Evolutionary conservation across 2,888 invertebrate genomes (phyloP).

Genomic region (Agrochola lychnidis): DNA sequence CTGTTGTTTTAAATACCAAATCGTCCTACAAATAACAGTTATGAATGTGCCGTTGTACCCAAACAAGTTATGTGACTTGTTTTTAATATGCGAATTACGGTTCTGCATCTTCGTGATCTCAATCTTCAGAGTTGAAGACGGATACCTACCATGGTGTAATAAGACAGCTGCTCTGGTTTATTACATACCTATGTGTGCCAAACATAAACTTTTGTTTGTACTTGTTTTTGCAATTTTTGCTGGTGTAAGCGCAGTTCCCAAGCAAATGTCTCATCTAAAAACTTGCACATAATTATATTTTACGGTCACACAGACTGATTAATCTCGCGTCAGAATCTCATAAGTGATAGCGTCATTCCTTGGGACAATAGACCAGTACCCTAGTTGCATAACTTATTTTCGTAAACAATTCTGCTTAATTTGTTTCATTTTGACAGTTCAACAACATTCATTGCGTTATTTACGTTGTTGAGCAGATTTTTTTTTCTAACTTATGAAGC

Average conservation of each 20-base stretch:
- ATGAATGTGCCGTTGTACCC: slow-evolving; percentile 32
- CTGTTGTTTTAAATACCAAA: slow-evolving; percentile 3
- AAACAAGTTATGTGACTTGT: slow-evolving; percentile 41
- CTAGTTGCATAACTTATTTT: too few species aligned
- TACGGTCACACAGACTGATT: background rate
- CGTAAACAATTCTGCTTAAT: too few species aligned
- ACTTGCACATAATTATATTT: background rate
- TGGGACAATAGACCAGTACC: too few species aligned
- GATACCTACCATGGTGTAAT: background rate
- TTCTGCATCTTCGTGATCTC: slow-evolving; percentile 3
- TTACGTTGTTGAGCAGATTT: too few species aligned
- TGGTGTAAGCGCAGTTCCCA: background rate
- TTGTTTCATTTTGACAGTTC: too few species aligned
- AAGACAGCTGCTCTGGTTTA: background rate
- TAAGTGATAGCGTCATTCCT: too few species aligned
- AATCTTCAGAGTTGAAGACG: background rate
- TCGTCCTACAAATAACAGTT: slow-evolving; percentile 18
- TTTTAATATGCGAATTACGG: slow-evolving; percentile 21
- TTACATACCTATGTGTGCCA: background rate
- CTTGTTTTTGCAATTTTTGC: background rate
- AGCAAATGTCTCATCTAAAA: background rate
- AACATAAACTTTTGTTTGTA: background rate
- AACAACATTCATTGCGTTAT: too few species aligned
- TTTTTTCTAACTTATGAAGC: too few species aligned
- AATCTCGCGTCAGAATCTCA: background rate